Conservation (phyloP, 64 coral and sea anemone genomes). For the Orbicella faveolata region DNA sequence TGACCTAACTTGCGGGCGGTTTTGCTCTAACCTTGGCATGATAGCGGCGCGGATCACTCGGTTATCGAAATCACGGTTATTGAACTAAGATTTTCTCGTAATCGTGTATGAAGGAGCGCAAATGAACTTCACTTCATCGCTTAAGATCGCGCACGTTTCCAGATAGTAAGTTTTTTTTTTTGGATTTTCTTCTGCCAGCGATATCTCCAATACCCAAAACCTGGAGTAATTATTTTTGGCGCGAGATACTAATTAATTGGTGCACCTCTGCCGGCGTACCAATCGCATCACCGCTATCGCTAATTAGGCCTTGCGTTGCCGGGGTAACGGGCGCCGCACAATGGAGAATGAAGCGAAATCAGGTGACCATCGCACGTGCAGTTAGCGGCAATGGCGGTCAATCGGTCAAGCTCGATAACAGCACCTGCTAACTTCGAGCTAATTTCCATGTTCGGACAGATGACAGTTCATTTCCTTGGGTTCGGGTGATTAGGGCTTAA, state of each 20-base stretch:
- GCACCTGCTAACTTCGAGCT: slow-evolving; percentile 89
- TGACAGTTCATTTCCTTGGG: slow-evolving; percentile 99
- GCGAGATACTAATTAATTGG: slow-evolving; percentile 64
- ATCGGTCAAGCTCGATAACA: slow-evolving; percentile 53
- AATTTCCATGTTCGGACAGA: slow-evolving; percentile 89
- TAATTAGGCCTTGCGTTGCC: slow-evolving; percentile 63
- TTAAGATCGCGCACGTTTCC: neutral
- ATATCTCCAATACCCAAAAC: neutral
- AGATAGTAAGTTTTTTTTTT: neutral
- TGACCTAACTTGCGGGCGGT: slow-evolving; percentile 22
- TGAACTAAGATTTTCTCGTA: neutral
- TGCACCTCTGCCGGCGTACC: slow-evolving; percentile 31
- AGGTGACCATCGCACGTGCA: slow-evolving; percentile 87
- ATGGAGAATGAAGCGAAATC: slow-evolving; percentile 70
- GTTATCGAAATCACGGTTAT: slow-evolving; percentile 10
- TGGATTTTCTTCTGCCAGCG: neutral
- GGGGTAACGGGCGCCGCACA: slow-evolving; percentile 48
- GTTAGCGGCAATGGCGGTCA: slow-evolving; percentile 25
- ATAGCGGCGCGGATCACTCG: neutral
- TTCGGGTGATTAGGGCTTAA: slow-evolving; percentile 99
- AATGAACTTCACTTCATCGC: neutral
- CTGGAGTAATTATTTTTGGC: slow-evolving; percentile 57
- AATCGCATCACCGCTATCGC: slow-evolving; percentile 24
- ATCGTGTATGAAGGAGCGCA: neutral
- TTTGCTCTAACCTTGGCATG: slow-evolving; percentile 10